A percentile compares a stretch with the other conserved stretches of the same genome.
Evolutionary conservation across 2,888 invertebrate genomes (phyloP).

Genomic region (Buathra laborator): DNA sequence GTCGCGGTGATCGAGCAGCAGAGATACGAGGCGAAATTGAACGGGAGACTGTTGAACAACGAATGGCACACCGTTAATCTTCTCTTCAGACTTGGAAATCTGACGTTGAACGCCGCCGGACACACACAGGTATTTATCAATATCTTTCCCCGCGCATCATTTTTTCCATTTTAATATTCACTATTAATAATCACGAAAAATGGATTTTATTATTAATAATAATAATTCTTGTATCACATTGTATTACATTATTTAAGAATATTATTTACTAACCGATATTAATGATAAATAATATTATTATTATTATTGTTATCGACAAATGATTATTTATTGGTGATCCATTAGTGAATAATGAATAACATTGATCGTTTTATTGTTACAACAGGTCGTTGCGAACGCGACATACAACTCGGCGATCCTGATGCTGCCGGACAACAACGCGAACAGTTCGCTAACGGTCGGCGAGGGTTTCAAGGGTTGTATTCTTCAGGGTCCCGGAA

Average conservation of each 20-base stretch:
- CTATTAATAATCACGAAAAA: too few species aligned
- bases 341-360: background rate
- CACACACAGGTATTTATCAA: constrained; percentile 86
- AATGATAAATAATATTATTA: too few species aligned
- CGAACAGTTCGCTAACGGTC: constrained; percentile 91
- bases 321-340: constrained; percentile 86
- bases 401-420: constrained; percentile 92
- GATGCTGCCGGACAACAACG: constrained; percentile 90
- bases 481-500: constrained; percentile 94
- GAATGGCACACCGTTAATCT: constrained; percentile 92
- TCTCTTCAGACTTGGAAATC: constrained; percentile 88
- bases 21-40: constrained; percentile 88
- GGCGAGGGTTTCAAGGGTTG: constrained; percentile 94
- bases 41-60: constrained; percentile 91
- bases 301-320: too few species aligned
- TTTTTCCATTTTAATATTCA: too few species aligned
- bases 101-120: constrained; percentile 86
- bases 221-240: too few species aligned
- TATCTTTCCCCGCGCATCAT: too few species aligned
- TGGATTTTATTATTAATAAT: too few species aligned
- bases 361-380: constrained; percentile 3
- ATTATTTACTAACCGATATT: too few species aligned
- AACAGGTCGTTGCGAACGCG: constrained; percentile 91
- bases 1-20: constrained; percentile 85
- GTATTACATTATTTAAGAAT: too few species aligned